These are phyloP conservation scores for Ectemnius lituratus DNA, from an alignment of 2,888 invertebrate genomes.

Conservation along the genomic window DNA sequence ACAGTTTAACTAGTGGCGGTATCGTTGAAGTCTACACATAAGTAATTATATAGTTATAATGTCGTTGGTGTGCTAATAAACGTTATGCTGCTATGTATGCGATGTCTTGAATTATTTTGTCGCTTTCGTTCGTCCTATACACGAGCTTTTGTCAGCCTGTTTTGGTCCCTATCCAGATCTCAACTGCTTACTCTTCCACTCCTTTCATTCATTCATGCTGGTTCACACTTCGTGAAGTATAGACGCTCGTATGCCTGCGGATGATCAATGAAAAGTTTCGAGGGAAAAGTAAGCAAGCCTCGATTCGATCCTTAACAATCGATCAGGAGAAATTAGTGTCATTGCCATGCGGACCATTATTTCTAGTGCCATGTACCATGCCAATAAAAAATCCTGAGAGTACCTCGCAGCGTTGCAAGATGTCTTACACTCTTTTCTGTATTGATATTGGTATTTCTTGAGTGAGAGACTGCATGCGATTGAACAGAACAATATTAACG, in stretches of 20 bases:
- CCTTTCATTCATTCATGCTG: neutral
- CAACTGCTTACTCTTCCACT: slow-evolving; percentile 18
- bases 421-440: slow-evolving; percentile 14
- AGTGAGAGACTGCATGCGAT: slow-evolving; percentile 40
- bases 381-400: slow-evolving; percentile 7
- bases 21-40: slow-evolving; percentile 45
- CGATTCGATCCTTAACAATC: neutral
- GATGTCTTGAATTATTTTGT: slow-evolving; percentile 76
- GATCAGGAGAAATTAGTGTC: neutral
- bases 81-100: slow-evolving; percentile 75
- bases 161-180: slow-evolving; percentile 30
- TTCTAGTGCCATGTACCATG: slow-evolving; percentile 1
- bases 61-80: slow-evolving; percentile 76
- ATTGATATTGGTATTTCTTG: slow-evolving; percentile 16
- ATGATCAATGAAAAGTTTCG: neutral
- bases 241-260: too few species aligned
- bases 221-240: neutral
- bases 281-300: slow-evolving; percentile 19
- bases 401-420: slow-evolving; percentile 10
- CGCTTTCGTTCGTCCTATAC: slow-evolving; percentile 69
- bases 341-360: neutral
- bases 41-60: slow-evolving; percentile 72
- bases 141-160: slow-evolving; percentile 49
- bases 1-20: slow-evolving; percentile 26
- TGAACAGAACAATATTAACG: slow-evolving; percentile 26